A percentile compares a stretch with the other conserved stretches of the same genome.
phyloP scores from a whole-genome alignment of 2,113 vertebrate genomes.

The Hyperopisus bebe region DNA sequence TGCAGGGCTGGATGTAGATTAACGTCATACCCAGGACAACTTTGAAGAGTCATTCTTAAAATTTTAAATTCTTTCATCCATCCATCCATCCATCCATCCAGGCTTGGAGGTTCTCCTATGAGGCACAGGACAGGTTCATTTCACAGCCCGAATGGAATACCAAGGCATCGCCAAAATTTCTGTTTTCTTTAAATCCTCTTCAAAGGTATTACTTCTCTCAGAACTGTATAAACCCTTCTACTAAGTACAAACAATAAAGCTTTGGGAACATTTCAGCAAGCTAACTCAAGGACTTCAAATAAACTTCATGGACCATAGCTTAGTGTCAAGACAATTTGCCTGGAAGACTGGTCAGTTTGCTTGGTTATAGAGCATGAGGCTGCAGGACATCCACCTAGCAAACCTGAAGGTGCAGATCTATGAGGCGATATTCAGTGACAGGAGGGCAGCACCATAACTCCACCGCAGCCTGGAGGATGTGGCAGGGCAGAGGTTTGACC shows the following conservation, averaged over 20 bases:
- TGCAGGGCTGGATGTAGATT: too few species aligned
- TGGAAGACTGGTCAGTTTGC: not conserved
- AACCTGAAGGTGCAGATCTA: conserved; percentile 21
- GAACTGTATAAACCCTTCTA: not conserved
- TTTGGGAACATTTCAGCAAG: not conserved
- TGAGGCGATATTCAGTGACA: conserved; percentile 12
- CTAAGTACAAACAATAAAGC: not conserved
- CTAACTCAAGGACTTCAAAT: not conserved
- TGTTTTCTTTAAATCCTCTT: not conserved
- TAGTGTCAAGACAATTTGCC: not conserved
- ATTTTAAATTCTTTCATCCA: not conserved
- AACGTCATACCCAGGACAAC: too few species aligned
- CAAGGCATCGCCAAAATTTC: not conserved
- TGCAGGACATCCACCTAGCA: conserved; percentile 4
- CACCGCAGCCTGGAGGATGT: not conserved
- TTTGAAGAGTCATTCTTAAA: not conserved
- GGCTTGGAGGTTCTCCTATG: not conserved
- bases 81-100: not conserved
- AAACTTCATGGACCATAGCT: not conserved
- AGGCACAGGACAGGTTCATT: not conserved
- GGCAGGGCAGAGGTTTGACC: not conserved
- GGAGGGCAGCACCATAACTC: conserved; percentile 15
- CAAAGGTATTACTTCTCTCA: not conserved
- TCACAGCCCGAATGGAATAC: not conserved
- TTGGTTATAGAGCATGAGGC: not conserved